Evolutionary conservation across 1,140 invertebrate species (phyloP), one percentile per base, ranked within the genome.

Genomic region (Ladona fulva): DNA sequence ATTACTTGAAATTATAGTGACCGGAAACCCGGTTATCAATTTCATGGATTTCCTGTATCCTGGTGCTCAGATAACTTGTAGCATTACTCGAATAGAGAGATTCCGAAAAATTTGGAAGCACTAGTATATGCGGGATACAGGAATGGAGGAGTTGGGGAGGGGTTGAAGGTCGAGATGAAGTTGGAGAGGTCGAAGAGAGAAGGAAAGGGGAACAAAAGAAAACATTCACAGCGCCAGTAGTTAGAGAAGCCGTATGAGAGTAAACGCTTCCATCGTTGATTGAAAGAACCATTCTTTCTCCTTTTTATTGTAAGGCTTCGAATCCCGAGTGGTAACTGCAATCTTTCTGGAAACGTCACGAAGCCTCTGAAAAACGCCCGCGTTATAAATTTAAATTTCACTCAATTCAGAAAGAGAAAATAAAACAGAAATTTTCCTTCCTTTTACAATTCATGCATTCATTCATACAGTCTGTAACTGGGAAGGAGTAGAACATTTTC

Each of bases 271-370:
- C 52, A 22, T 3, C 52, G 52, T 22, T 66, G 52, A 66, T 66
- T 66, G 52, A 66, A 66, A 66, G 52, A 19, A 66, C 52, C 14
- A 66, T 66, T 66, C 52, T 66, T 66, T 66, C 52, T 66, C n/a
- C 52, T 22, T 66, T 66, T 66, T 22, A 22, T 66, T 66, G 52
- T 22, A 22, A 1, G 52, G 52, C 52, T 66, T 66, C 52, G 52
- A 37, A 37, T 37, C 29, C 52, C 52, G 52, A 22, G 52, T 22
- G 52, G 52, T 22, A 22, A 66, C n/a, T 66, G 52, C 52, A 19
- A 66, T 66, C 52, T 66, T 66, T 66, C n/a, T 66, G 5, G 52
- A 66, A 66, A 66, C 52, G 52, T 16, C 52, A 22, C 14, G 52
- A 66, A 66, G 52, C 52, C 52, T 66, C 52, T 66, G 52, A 22